Base-by-base conservation (phyloP, 1,140 invertebrate genomes). In the Platyscapa corneri region DNA sequence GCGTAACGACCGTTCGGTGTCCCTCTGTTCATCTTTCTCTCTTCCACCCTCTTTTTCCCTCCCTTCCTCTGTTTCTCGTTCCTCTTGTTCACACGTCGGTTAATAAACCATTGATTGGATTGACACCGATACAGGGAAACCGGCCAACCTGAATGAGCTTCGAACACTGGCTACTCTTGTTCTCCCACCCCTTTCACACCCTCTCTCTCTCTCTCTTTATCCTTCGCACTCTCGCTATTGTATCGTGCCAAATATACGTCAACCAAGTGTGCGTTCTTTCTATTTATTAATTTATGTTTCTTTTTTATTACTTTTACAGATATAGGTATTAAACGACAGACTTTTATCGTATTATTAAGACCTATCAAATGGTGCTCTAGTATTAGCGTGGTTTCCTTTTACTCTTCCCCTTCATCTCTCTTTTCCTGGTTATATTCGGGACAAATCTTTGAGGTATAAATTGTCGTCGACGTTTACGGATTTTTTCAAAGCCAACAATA, bases 71-170 rank as follows among this genome's bases (percentile, higher is more conserved):
- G 34, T 76, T 34, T 42, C 60, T n/a, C 49, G 79, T 70, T 74
- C 84, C 86, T 86, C 88, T 89, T 84, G 89, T 90, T 90, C 90
- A 88, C 89, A 88, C 91, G 88, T 87, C 89, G 89, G 89, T 92
- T 92, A 92, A 92, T 92, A 92, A 92, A 92, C 88, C 90, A 91
- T 92, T 92, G 90, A 92, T 92, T 92, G 90, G 91, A 92, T 92
- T 92, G 90, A 91, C 91, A 92, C 90, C 88, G 90, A 91, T 92
- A 91, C 77, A 81, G 76, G 65, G 23, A 16, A 46, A 42, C 60
- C 67, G 34, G 75, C 86, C 86, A 79, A 87, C 86, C 85, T 85
- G 87, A 88, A 89, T 87, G 86, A 87, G 87, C 86, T 86, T 83
- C 56, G 14, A 3, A 37, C 76, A n/a, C 34, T 60, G 20, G 53